Evolutionary conservation across 2,888 invertebrate genomes (phyloP), one percentile per base, ranked within the genome.

Genomic region (Sycophila texana): DNA sequence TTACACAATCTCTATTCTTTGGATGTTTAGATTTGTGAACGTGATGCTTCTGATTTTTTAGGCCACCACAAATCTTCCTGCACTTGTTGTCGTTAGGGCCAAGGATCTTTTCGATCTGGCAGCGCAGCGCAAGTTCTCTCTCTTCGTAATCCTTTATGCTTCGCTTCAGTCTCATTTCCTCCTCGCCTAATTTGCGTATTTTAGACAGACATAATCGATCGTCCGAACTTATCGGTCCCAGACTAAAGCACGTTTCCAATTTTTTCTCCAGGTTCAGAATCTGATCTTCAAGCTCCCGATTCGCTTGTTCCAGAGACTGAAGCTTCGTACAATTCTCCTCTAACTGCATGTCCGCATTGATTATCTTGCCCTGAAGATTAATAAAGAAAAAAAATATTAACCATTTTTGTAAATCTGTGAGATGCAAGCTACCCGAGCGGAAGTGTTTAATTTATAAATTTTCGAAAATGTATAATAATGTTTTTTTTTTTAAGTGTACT

Each of bases 281-380:
- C 26, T 82, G 84, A 12, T 84, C 81, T 3, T 83, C 81, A 74
- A 87, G 83, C 61, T 89, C 89, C 4, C 84, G 81, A 58, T 89
- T 90, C 13, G 79, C 79, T 7, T 84, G 58, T 60, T 85, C 85
- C 7, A 89, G 60, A 0, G 86, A 87, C 18, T 87, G 87, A n/a
- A 90, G 74, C 66, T 88, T 84, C 85, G 87, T 87, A n/a, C 78
- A 83, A 0, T 82, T 83, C 77, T 90, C 88, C 72, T 89, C 87
- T 4, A 89, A 79, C 70, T 87, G 83, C 3, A 89, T 83, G 39
- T 89, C 89, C 0, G 87, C 85, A 3, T 83, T 83, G 55, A 89
- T 89, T 70, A 90, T 89, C 79, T 86, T 87, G 18, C 88, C 87
- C 90, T 90, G 68, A 16, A 47, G 20, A 26, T 7, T 7, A 79